Evolutionary conservation across 2,113 vertebrate genomes (phyloP).

Genomic region (Phainopepla nitens): DNA sequence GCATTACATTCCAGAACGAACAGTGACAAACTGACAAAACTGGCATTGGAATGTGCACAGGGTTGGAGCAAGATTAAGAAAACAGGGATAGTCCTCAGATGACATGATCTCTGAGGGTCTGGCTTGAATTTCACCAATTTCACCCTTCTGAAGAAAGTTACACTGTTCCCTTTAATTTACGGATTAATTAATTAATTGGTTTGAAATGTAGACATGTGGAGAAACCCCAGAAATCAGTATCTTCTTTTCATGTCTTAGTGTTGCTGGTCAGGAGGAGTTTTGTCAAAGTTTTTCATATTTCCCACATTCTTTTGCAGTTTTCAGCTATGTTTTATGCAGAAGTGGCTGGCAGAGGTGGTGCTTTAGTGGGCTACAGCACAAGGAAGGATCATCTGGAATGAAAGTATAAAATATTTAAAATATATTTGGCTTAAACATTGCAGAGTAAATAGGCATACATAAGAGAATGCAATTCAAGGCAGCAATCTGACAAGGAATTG

Average conservation of each 20-base stretch:
- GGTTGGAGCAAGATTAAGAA: not conserved
- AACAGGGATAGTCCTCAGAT: not conserved
- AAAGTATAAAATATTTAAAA: constrained; percentile 19
- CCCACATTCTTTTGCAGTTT: not conserved
- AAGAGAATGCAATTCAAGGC: not conserved
- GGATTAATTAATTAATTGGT: not conserved
- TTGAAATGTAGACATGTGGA: not conserved
- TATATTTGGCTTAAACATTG: constrained; percentile 14
- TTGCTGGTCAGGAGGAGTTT: not conserved
- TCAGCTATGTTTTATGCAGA: not conserved
- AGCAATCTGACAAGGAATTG: not conserved
- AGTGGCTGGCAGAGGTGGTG: not conserved
- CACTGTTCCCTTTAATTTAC: not conserved
- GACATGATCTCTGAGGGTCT: not conserved
- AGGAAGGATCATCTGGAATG: not conserved
- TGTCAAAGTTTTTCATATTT: not conserved
- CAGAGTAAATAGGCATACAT: not conserved
- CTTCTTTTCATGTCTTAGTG: not conserved
- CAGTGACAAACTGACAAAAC: not conserved
- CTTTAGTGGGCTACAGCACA: not conserved
- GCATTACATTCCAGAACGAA: not conserved
- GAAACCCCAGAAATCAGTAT: not conserved
- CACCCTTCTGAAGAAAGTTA: not conserved
- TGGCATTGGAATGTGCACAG: not conserved
- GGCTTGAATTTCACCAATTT: not conserved